Conservation (phyloP, 2,113 vertebrate genomes). For the Meleagris gallopavo region DNA sequence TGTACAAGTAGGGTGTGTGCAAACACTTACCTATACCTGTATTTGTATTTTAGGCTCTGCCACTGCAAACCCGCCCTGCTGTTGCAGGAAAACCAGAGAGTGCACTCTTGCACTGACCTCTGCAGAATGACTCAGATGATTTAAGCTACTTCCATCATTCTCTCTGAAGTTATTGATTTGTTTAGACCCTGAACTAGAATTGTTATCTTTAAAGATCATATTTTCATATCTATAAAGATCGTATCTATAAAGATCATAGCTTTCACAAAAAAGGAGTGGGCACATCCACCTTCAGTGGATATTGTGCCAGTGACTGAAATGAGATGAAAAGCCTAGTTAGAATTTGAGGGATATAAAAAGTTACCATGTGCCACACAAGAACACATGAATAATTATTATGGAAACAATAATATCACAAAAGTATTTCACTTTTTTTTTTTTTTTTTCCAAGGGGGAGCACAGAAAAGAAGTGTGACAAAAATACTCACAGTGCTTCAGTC, state of each 20-base stretch:
- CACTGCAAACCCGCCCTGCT: background rate
- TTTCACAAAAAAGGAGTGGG: background rate
- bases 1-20: background rate
- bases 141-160: background rate
- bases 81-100: background rate
- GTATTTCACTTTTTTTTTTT: accelerated
- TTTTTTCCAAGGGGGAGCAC: background rate
- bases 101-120: background rate
- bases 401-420: background rate
- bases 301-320: background rate
- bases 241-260: no score
- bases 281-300: background rate
- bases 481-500: background rate
- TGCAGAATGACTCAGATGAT: background rate
- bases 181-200: background rate
- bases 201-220: background rate
- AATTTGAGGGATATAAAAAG: background rate
- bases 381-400: background rate
- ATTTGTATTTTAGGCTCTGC: background rate
- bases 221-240: no score
- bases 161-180: background rate
- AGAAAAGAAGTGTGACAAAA: background rate
- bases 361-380: background rate
- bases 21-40: background rate
- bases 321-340: background rate